Percentiles rank a stretch among this genome's conserved stretches.
These are phyloP conservation scores for Campoplex capitator DNA, from an alignment of 2,888 invertebrate species.

Conservation along the genomic window DNA sequence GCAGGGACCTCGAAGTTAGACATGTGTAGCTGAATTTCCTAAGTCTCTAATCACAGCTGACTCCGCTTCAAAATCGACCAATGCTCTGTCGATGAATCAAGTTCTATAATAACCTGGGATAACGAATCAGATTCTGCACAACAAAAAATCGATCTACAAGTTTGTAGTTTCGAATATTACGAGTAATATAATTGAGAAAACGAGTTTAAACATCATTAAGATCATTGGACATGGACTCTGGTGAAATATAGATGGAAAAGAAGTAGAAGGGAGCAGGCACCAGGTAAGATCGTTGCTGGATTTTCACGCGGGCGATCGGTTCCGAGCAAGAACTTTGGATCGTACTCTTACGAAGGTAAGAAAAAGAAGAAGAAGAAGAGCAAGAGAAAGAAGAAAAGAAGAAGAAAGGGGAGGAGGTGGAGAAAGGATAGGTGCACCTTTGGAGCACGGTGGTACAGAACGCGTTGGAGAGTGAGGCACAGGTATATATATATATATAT, in stretches of 20 bases:
- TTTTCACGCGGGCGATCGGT: constrained; percentile 39
- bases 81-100: not conserved
- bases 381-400: constrained; percentile 36
- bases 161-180: not conserved
- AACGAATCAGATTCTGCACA: not conserved
- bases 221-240: not conserved
- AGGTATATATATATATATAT: constrained; percentile 1
- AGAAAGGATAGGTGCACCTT: constrained; percentile 41
- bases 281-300: constrained; percentile 39
- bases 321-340: constrained; percentile 36
- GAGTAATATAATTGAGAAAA: not conserved
- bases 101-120: not conserved
- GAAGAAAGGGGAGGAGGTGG: constrained; percentile 35
- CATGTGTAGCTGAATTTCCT: too few species aligned
- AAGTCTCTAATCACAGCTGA: not conserved
- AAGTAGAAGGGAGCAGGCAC: constrained; percentile 5
- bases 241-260: constrained; percentile 7
- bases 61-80: not conserved
- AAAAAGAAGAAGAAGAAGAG: constrained; percentile 9
- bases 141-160: not conserved
- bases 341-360: constrained; percentile 31
- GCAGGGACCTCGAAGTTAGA: too few species aligned
- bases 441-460: constrained; percentile 42
- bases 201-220: not conserved
- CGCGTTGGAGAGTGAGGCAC: constrained; percentile 47